Evolutionary conservation across 2,797 vertebrate species (phyloP).

Genomic region (Pyrocephalus nanus): DNA sequence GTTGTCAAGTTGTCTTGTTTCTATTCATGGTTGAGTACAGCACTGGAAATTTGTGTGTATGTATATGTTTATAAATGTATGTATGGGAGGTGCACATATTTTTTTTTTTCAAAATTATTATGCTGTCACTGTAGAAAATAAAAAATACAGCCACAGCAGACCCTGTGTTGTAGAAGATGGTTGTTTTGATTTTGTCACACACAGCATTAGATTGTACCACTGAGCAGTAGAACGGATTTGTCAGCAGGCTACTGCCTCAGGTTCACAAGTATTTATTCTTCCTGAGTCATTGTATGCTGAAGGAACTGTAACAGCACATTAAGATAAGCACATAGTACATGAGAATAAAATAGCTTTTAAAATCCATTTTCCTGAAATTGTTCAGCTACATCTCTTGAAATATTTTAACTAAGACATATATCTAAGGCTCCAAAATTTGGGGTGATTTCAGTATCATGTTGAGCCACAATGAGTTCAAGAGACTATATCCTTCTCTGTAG

Average conservation of each 20-base stretch:
- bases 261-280: not conserved
- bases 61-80: not conserved
- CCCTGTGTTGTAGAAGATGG: not conserved
- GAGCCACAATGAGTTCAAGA: not conserved
- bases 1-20: conserved; percentile 21
- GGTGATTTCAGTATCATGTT: not conserved
- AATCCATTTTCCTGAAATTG: not conserved
- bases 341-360: not conserved
- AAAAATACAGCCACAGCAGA: not conserved
- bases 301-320: not conserved
- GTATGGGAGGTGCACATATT: fast-evolving
- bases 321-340: not conserved
- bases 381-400: not conserved
- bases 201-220: not conserved
- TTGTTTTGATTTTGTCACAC: not conserved
- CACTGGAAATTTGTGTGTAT: not conserved
- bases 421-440: not conserved
- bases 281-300: not conserved
- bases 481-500: not conserved
- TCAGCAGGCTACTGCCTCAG: not conserved
- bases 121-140: not conserved
- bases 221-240: not conserved
- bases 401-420: not conserved
- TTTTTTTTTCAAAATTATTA: not conserved
- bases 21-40: not conserved